phyloP scores from a whole-genome alignment of 2,113 vertebrate species.

The Campylomormyrus numenius region DNA sequence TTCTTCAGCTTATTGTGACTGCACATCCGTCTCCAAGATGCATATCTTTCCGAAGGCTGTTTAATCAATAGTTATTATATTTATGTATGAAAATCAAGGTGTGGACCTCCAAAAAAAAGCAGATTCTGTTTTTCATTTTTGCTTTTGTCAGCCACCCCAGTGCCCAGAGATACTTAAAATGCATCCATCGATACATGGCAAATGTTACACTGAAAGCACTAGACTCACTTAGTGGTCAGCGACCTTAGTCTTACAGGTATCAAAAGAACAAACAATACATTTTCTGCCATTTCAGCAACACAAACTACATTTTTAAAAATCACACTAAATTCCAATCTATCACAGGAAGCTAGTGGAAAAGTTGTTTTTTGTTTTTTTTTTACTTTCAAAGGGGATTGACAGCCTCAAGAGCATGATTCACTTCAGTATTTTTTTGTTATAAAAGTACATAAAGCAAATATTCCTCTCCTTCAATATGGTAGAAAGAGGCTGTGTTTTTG shows the following conservation, averaged over 20 bases:
- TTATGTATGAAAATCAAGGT: background rate
- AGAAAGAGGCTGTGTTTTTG: background rate
- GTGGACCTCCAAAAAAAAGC: background rate
- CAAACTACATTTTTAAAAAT: background rate
- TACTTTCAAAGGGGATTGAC: background rate
- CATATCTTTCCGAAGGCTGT: conserved; percentile 36
- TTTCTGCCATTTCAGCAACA: background rate
- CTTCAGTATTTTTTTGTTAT: background rate
- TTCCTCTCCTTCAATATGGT: background rate
- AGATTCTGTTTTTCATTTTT: background rate
- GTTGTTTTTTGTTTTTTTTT: background rate
- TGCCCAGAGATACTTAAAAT: background rate
- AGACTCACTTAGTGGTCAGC: background rate
- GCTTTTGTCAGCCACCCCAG: background rate
- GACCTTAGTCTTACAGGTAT: background rate
- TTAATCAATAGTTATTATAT: conserved; percentile 48
- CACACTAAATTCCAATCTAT: background rate
- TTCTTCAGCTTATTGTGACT: conserved; percentile 74
- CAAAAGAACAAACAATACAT: background rate
- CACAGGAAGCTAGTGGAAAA: background rate
- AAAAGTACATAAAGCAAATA: background rate
- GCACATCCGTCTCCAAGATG: conserved; percentile 53
- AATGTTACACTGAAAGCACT: background rate
- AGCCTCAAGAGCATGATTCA: background rate
- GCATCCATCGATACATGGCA: background rate